Evolutionary conservation across 2,797 vertebrate species (phyloP), one percentile per base, ranked within the genome.

Genomic region (Oreonectes daqikongensis): DNA sequence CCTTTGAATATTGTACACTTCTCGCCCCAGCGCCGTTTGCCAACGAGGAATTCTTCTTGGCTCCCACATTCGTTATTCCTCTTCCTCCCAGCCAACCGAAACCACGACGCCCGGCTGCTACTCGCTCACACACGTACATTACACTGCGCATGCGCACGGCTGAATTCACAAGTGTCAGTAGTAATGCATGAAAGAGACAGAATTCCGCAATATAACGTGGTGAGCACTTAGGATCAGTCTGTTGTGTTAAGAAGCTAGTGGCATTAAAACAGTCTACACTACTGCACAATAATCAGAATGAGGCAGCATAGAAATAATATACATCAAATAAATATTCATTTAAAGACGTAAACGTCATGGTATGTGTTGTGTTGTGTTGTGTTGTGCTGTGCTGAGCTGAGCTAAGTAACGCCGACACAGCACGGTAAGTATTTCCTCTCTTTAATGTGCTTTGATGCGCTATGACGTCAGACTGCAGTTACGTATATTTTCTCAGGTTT

Each of bases 31-130:
- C 88, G 87, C 86, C 86, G 84, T 72, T 87, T 55, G 24, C 67
- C 69, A 61, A 86, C 88, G 89, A 89, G 86, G 88, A 92, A 90
- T 87, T 88, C 86, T 91, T 71, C 73, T 66, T 72, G 48, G 75
- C 80, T 78, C 71, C 46, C 75, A 79, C 75, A 78, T 66, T 59
- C 70, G 63, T 72, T 71, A 79, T 71, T 81, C 72, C 79, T 77
- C 78, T 77, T 77, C 75, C 77, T 78, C 76, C 59, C 72, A 82
- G 75, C 83, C 92, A 91, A 92, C 91, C 90, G 90, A 94, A 92
- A 93, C 92, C 84, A 75, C 81, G 77, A 82, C 77, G 82, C 79
- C 79, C 90, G 87, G 84, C 88, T 85, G 83, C 69, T 83, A 83
- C 89, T 88, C 87, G 83, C 87, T 79, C 77, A 64, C 79, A 67